Evolutionary conservation across 2,888 invertebrate species (phyloP).

Genomic region (Steinernema carpocapsae): DNA sequence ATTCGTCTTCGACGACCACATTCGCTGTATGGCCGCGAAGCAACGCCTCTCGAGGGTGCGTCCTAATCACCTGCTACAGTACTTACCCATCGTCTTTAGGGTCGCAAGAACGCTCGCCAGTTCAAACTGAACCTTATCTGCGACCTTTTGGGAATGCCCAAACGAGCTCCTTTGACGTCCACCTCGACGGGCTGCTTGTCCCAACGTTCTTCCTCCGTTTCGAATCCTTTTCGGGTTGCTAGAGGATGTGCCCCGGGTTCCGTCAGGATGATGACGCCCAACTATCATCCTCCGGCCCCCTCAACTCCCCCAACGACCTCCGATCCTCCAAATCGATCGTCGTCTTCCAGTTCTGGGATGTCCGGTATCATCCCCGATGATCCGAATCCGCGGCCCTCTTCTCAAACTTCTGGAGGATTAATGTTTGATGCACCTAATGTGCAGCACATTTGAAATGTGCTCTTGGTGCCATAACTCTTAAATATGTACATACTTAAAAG

Average conservation of each 20-base stretch:
- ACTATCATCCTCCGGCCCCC: constrained; percentile 14
- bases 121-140: constrained; percentile 96
- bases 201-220: constrained; percentile 42
- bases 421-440: constrained; percentile 1
- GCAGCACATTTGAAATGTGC: constrained; percentile 13
- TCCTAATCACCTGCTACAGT: background rate
- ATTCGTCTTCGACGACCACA: constrained; percentile 97
- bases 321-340: constrained; percentile 10
- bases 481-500: constrained; percentile 6
- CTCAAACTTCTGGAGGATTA: background rate
- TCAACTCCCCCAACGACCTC: background rate
- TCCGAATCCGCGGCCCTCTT: constrained; percentile 4
- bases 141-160: constrained; percentile 78
- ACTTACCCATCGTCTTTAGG: constrained; percentile 69
- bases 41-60: constrained; percentile 77
- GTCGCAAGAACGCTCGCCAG: constrained; percentile 89
- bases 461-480: constrained; percentile 14
- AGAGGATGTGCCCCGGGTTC: constrained; percentile 57
- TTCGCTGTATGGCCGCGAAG: constrained; percentile 97
- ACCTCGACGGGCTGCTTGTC: background rate
- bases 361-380: constrained; percentile 15
- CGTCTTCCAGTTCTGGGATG: constrained; percentile 7
- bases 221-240: constrained; percentile 56
- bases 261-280: constrained; percentile 17
- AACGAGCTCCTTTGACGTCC: background rate